These are phyloP conservation scores for Potamarius usumacintae DNA, from an alignment of 2,113 vertebrate genomes.

Conservation along the genomic window DNA sequence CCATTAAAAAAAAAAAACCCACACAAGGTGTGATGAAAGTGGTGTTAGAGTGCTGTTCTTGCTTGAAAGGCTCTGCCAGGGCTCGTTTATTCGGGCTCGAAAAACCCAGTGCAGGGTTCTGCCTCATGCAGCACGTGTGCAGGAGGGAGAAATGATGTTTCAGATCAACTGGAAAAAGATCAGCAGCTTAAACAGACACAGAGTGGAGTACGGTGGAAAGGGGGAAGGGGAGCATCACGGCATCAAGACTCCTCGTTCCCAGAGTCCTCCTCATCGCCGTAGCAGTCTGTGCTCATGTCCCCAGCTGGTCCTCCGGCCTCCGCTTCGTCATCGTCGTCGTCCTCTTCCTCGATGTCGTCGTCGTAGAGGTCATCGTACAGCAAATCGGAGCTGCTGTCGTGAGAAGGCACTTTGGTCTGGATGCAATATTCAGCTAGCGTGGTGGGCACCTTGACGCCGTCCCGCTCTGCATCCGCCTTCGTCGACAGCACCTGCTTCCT, in stretches of 20 bases:
- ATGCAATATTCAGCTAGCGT: slow-evolving; percentile 98
- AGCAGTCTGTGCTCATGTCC: slow-evolving; percentile 83
- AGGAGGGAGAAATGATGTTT: neutral
- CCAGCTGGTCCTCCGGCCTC: slow-evolving; percentile 87
- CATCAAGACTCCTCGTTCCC: slow-evolving; percentile 96
- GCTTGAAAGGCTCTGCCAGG: neutral
- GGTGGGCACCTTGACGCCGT: slow-evolving; percentile 95
- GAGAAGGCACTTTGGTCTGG: slow-evolving; percentile 98
- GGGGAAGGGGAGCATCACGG: neutral
- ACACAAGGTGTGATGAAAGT: neutral
- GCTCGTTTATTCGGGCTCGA: slow-evolving; percentile 15
- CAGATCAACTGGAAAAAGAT: slow-evolving; percentile 30
- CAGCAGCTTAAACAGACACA: slow-evolving; percentile 24
- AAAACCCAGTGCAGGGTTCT: slow-evolving; percentile 9
- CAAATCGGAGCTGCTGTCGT: slow-evolving; percentile 97
- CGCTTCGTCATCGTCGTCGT: slow-evolving; percentile 89
- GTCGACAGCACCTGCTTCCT: slow-evolving; percentile 96
- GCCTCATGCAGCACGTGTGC: slow-evolving; percentile 3
- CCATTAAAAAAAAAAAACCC: too few relatives aligned
- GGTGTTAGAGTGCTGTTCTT: neutral
- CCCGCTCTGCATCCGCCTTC: slow-evolving; percentile 92
- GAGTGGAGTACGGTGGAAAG: slow-evolving; percentile 26
- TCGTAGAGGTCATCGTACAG: slow-evolving; percentile 97
- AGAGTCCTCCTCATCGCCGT: slow-evolving; percentile 95
- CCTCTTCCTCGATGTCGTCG: slow-evolving; percentile 92